A percentile compares a stretch with the other conserved stretches of the same genome.
Evolutionary conservation across 2,888 invertebrate genomes (phyloP).

Genomic region (Molanna angustata): DNA sequence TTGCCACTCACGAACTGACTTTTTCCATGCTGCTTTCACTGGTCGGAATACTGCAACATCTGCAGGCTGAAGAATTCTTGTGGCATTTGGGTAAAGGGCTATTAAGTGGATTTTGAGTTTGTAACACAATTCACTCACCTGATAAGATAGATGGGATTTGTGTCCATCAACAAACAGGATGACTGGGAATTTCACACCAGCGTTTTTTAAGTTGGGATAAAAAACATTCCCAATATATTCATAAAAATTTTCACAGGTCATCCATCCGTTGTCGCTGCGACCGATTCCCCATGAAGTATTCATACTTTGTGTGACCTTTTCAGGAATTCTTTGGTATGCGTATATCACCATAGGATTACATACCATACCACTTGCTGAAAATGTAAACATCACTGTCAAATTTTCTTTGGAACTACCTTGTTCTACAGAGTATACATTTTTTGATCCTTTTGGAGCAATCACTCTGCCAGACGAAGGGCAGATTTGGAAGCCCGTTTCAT

Average conservation of each 20-base stretch:
- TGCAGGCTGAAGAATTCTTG: neutral
- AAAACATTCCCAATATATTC: conserved; percentile 1
- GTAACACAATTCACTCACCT: neutral
- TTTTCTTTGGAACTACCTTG: conserved; percentile 5
- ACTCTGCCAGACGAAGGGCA: conserved; percentile 7
- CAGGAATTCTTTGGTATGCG: conserved; percentile 2
- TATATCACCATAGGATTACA: conserved; percentile 1
- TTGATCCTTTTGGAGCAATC: conserved; percentile 1
- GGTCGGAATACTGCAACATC: neutral
- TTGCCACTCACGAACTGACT: neutral
- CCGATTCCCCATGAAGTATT: conserved; percentile 1
- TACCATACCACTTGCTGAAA: conserved; percentile 5
- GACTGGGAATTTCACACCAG: no score
- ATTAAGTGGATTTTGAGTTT: neutral
- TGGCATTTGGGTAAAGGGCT: neutral
- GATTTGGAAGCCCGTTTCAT: conserved; percentile 9
- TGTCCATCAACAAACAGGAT: conserved; percentile 2
- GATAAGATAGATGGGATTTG: neutral
- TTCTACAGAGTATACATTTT: conserved; percentile 9
- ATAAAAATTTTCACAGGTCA: neutral
- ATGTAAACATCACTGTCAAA: conserved; percentile 7
- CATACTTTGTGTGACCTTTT: no score
- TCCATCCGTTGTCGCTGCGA: neutral
- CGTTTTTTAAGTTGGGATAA: neutral
- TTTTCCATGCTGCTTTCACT: neutral